Evolutionary conservation across 92 coral and sea anemone species (phyloP).

Genomic region (Paragorgia papillata): DNA sequence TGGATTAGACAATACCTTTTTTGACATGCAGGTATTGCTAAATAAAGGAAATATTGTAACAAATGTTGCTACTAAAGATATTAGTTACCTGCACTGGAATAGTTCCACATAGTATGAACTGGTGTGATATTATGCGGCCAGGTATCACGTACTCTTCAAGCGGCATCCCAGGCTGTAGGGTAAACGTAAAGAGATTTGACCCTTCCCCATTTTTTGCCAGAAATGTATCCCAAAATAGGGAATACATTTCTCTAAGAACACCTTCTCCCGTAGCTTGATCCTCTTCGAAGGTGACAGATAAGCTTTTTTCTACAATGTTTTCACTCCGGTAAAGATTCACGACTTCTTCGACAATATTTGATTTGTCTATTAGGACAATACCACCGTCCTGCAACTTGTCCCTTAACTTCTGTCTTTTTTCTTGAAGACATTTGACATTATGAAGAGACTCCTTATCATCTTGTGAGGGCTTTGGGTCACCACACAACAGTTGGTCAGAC

Average conservation of each 20-base stretch:
- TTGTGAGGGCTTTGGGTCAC: conserved; percentile 13
- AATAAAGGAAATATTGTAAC: too few species aligned
- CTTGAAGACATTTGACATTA: conserved; percentile 3
- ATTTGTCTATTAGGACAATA: conserved; percentile 38
- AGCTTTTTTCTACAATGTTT: conserved; percentile 39
- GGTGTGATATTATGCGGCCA: conserved; percentile 62
- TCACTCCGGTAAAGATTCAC: conserved; percentile 48
- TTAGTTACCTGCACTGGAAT: too few species aligned
- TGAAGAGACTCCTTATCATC: not conserved
- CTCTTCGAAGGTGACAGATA: conserved; percentile 42
- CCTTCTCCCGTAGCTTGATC: conserved; percentile 50
- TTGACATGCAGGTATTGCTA: too few species aligned
- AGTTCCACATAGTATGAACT: conserved; percentile 56
- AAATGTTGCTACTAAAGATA: too few species aligned
- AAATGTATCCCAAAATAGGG: conserved; percentile 55
- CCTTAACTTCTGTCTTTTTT: conserved; percentile 9
- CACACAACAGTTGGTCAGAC: conserved; percentile 20
- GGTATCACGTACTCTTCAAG: conserved; percentile 51
- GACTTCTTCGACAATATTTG: conserved; percentile 49
- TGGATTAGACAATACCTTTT: too few species aligned
- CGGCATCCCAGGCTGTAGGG: conserved; percentile 42
- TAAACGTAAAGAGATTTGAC: conserved; percentile 46
- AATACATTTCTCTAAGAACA: conserved; percentile 56
- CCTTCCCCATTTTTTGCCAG: conserved; percentile 48
- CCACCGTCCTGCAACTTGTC: conserved; percentile 40